These are phyloP conservation scores for Drosophila orosa DNA, from an alignment of 1,140 invertebrate species.

Conservation along the genomic window DNA sequence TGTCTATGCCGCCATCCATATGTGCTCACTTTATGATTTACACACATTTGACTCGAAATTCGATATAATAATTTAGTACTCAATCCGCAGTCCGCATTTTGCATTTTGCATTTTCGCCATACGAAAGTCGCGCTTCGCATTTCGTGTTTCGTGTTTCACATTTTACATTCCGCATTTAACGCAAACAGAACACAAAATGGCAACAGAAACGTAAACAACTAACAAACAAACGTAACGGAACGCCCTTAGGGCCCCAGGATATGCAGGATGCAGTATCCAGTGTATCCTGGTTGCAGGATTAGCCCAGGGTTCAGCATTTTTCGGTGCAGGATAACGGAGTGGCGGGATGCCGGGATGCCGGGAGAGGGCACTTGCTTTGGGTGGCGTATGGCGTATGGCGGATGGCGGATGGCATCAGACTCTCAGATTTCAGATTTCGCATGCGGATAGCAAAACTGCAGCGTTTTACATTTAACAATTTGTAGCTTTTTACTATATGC, in stretches of 20 bases:
- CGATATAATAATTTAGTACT: slow-evolving; percentile 50
- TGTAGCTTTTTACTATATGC: slow-evolving; percentile 26
- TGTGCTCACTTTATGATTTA: slow-evolving; percentile 66
- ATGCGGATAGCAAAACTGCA: slow-evolving; percentile 48
- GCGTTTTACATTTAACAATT: slow-evolving; percentile 56
- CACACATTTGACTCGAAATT: slow-evolving; percentile 53
- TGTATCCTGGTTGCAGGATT: slow-evolving; percentile 46
- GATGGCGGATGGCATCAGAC: slow-evolving; percentile 11
- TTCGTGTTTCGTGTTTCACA: slow-evolving; percentile 9
- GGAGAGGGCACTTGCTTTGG: neutral
- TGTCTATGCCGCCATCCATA: slow-evolving; percentile 33
- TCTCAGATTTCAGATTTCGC: slow-evolving; percentile 39
- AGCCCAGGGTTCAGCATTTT: slow-evolving; percentile 48
- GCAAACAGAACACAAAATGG: slow-evolving; percentile 37
- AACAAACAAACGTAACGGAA: slow-evolving; percentile 49
- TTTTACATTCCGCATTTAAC: slow-evolving; percentile 39
- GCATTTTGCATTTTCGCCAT: slow-evolving; percentile 3
- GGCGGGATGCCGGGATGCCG: neutral
- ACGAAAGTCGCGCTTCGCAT: slow-evolving; percentile 4
- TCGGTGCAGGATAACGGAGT: slow-evolving; percentile 4
- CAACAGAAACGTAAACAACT: slow-evolving; percentile 38
- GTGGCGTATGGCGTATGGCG: slow-evolving; percentile 2
- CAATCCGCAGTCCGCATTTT: slow-evolving; percentile 44
- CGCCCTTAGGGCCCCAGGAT: slow-evolving; percentile 46
- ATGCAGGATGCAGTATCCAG: slow-evolving; percentile 49